Percentiles rank a stretch among this genome's conserved stretches.
These are phyloP conservation scores for Anabacerthia variegaticeps DNA, from an alignment of 2,797 vertebrate genomes.

Conservation along the genomic window DNA sequence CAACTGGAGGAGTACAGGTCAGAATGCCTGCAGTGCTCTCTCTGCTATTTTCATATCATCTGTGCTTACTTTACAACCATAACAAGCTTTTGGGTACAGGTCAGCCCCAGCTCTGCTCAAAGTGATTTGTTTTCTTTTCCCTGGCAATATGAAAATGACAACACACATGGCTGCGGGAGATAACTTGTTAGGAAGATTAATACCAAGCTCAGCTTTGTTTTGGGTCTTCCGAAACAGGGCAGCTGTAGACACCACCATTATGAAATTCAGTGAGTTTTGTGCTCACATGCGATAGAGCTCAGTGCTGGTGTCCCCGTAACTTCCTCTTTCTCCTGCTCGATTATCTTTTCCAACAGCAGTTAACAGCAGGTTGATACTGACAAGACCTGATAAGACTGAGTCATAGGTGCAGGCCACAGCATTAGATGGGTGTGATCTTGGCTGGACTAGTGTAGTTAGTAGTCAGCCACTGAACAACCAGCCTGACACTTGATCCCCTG, in stretches of 20 bases:
- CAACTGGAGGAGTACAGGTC: background rate
- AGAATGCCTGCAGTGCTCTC: background rate
- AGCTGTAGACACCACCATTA: background rate
- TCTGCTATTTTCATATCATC: background rate
- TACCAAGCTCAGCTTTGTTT: background rate
- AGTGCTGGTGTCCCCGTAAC: fast-evolving
- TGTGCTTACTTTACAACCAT: background rate
- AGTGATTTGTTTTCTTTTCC: background rate
- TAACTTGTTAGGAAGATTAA: background rate
- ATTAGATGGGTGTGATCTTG: background rate
- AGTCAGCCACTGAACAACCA: background rate
- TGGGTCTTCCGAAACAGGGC: background rate
- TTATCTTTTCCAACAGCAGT: background rate
- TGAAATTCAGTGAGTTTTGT: background rate
- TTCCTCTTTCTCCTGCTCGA: background rate
- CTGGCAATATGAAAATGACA: background rate
- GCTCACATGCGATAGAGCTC: background rate
- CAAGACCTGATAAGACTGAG: background rate
- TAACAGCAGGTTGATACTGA: background rate
- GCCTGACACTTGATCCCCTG: background rate
- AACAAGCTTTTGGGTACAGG: background rate
- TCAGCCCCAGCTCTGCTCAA: background rate
- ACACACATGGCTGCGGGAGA: background rate
- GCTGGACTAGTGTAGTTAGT: background rate
- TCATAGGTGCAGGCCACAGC: background rate